phyloP scores from a whole-genome alignment of 2,888 invertebrate species.

The Syritta pipiens region DNA sequence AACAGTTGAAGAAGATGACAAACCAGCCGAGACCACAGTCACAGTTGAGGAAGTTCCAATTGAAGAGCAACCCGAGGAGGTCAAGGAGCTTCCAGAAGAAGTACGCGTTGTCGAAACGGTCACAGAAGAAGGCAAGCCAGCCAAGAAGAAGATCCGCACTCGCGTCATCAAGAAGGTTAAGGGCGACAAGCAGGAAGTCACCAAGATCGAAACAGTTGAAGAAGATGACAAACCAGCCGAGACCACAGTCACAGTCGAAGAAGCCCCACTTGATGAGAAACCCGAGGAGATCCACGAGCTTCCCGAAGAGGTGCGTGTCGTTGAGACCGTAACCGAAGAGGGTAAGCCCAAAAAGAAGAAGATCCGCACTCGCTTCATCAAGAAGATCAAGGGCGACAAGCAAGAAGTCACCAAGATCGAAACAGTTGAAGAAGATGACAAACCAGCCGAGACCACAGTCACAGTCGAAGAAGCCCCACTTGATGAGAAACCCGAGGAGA shows the following conservation, averaged over 20 bases:
- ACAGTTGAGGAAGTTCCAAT: conserved; percentile 22
- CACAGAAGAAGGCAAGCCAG: conserved; percentile 23
- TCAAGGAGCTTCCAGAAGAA: conserved; percentile 14
- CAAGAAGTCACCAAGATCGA: conserved; percentile 53
- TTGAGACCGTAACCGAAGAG: conserved; percentile 18
- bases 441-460: conserved; percentile 39
- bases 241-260: conserved; percentile 29
- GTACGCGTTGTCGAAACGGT: conserved; percentile 20
- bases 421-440: conserved; percentile 47
- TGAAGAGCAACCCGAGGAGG: conserved; percentile 18
- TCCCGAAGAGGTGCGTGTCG: conserved; percentile 20
- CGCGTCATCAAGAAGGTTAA: conserved; percentile 30
- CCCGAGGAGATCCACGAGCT: conserved; percentile 8
- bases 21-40: conserved; percentile 18
- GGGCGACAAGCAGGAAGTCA: conserved; percentile 30
- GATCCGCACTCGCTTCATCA: conserved; percentile 42
- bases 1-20: conserved; percentile 38
- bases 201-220: conserved; percentile 34
- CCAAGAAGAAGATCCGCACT: conserved; percentile 26
- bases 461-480: conserved; percentile 39
- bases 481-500: conserved; percentile 31
- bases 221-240: conserved; percentile 26
- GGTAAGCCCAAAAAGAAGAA: conserved; percentile 27
- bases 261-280: conserved; percentile 16
- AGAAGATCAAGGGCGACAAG: conserved; percentile 43